A percentile compares a stretch with the other conserved stretches of the same genome.
These are phyloP conservation scores for Drosophila pandora DNA, from an alignment of 1,140 invertebrate genomes.

Conservation along the genomic window DNA sequence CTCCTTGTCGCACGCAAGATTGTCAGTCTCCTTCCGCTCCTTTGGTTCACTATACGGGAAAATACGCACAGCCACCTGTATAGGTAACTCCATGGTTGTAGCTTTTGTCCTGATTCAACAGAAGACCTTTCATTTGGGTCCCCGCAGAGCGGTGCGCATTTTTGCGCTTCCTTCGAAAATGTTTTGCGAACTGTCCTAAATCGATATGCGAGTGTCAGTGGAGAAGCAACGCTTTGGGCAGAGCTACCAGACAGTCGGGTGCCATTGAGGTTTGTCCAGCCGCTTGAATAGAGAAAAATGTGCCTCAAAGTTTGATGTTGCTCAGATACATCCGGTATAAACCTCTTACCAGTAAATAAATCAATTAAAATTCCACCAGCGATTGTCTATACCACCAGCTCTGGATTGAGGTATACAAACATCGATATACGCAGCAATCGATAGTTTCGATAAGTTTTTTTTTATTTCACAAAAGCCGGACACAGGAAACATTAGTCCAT, in stretches of 20 bases:
- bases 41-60: slow-evolving; percentile 84
- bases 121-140: slow-evolving; percentile 42
- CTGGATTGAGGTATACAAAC: background rate
- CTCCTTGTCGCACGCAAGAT: background rate
- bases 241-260: background rate
- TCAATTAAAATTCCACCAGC: background rate
- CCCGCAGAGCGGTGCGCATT: slow-evolving; percentile 43
- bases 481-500: slow-evolving; percentile 4
- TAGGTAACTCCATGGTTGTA: slow-evolving; percentile 85
- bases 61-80: slow-evolving; percentile 86
- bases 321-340: background rate
- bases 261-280: background rate
- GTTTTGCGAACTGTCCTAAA: slow-evolving; percentile 32
- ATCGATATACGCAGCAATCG: background rate
- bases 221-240: background rate
- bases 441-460: background rate
- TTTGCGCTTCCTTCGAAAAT: slow-evolving; percentile 29
- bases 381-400: background rate
- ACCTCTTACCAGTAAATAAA: background rate
- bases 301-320: background rate
- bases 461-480: background rate
- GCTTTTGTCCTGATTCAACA: slow-evolving; percentile 15
- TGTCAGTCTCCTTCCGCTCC: slow-evolving; percentile 7
- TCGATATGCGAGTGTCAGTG: slow-evolving; percentile 25
- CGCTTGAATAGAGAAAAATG: background rate